A percentile compares a stretch with the other conserved stretches of the same genome.
Evolutionary conservation across 2,797 vertebrate genomes (phyloP).

Genomic region (Oryzias dopingdopingensis): DNA sequence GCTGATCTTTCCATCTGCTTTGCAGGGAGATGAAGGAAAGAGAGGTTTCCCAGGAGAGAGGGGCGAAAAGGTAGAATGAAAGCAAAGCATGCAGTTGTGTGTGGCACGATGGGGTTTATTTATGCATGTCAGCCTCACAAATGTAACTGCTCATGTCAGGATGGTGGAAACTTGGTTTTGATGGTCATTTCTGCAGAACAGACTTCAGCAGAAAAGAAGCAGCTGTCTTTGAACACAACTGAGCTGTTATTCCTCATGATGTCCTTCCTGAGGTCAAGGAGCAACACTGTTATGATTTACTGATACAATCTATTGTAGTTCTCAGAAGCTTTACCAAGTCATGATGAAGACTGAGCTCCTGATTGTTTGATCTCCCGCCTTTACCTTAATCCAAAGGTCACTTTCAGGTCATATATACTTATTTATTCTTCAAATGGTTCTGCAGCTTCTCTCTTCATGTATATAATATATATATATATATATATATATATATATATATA

Average conservation of each 20-base stretch:
- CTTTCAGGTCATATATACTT: no score
- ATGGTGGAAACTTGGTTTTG: conserved; percentile 7
- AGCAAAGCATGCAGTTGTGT: conserved; percentile 21
- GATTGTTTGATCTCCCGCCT: neutral
- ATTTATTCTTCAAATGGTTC: no score
- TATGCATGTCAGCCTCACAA: conserved; percentile 6
- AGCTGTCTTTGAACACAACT: neutral
- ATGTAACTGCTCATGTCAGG: neutral
- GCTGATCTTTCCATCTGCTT: conserved; percentile 42
- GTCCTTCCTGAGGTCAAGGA: no score
- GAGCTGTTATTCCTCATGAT: no score
- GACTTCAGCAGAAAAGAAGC: neutral
- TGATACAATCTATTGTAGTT: no score
- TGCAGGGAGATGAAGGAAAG: conserved; percentile 67
- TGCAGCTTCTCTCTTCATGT: no score
- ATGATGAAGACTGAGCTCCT: neutral
- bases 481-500: no score
- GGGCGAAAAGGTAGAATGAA: conserved; percentile 62
- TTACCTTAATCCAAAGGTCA: neutral
- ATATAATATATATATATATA: no score
- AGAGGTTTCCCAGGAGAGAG: conserved; percentile 56
- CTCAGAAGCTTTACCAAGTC: neutral
- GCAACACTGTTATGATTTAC: no score
- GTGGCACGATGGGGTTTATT: conserved; percentile 13
- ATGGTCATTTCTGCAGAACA: neutral